These are phyloP conservation scores for Campylomormyrus numenius DNA, from an alignment of 2,113 vertebrate genomes.

Conservation along the genomic window DNA sequence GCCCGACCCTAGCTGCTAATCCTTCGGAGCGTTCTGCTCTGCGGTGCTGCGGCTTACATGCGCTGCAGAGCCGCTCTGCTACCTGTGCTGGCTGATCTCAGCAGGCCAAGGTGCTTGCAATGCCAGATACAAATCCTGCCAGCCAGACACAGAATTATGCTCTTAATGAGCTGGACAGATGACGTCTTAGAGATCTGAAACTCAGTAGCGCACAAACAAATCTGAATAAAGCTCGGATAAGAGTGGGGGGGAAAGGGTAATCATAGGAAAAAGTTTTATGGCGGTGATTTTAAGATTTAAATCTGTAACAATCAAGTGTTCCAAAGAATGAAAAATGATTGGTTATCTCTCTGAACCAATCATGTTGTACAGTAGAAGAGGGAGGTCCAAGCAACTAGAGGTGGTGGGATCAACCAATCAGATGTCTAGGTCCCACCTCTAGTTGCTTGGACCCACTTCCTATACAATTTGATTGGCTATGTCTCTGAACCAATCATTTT, in stretches of 20 bases:
- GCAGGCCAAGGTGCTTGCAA: constrained; percentile 32
- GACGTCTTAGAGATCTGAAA: background rate
- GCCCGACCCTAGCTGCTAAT: too few species aligned
- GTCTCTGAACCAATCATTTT: too few species aligned
- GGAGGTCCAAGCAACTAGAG: too few species aligned
- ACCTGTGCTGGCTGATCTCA: constrained; percentile 33
- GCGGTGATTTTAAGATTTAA: background rate
- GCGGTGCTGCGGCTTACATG: background rate
- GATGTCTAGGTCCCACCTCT: too few species aligned
- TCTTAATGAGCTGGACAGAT: background rate
- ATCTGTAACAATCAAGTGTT: background rate
- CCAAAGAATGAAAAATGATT: too few species aligned
- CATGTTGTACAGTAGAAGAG: too few species aligned
- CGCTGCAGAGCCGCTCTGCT: background rate
- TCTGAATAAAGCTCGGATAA: background rate
- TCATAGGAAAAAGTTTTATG: background rate
- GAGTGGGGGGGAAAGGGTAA: background rate
- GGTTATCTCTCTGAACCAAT: too few species aligned
- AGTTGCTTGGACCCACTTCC: too few species aligned
- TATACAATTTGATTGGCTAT: too few species aligned
- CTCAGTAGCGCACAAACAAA: background rate
- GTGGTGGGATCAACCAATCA: too few species aligned
- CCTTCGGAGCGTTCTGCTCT: too few species aligned
- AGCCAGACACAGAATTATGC: background rate
- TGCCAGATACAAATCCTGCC: constrained; percentile 37